Evolutionary conservation across 2,113 vertebrate species (phyloP).

Genomic region (Zosterops hypoxanthus): DNA sequence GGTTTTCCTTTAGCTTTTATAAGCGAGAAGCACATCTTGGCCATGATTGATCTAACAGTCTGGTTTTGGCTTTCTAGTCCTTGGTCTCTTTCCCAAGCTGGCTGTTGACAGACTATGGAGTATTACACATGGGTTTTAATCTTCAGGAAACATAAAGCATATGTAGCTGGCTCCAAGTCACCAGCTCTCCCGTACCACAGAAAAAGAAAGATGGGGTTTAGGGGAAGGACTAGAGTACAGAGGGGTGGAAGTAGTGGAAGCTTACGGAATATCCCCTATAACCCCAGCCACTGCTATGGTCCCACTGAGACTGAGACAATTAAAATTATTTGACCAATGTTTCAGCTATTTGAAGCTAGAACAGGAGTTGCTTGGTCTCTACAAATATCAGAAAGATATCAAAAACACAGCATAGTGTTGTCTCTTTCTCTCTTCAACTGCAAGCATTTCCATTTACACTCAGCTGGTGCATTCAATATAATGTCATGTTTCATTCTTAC

Average conservation of each 20-base stretch:
- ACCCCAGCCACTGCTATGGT: not conserved
- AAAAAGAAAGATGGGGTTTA: not conserved
- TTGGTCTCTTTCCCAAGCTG: constrained; percentile 35
- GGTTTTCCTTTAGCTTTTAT: constrained; percentile 5
- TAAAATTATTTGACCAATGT: not conserved
- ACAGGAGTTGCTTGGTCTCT: not conserved
- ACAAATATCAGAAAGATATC: not conserved
- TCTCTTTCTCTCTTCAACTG: not conserved
- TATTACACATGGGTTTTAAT: constrained; percentile 43
- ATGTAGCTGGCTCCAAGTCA: not conserved
- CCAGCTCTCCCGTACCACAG: not conserved
- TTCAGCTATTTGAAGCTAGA: not conserved
- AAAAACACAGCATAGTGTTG: not conserved
- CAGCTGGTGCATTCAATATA: not conserved
- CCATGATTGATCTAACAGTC: constrained; percentile 41
- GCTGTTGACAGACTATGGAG: constrained; percentile 45
- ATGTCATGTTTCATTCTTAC: constrained; percentile 2
- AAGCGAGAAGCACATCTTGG: constrained; percentile 18
- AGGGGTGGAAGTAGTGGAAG: not conserved
- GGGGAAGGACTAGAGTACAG: not conserved
- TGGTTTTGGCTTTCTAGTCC: constrained; percentile 25
- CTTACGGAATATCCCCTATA: not conserved
- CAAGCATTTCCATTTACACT: not conserved
- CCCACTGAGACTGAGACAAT: not conserved
- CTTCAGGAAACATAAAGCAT: constrained; percentile 54